Conservation (phyloP, 2,888 invertebrate genomes). For the Blomia tropicalis region DNA sequence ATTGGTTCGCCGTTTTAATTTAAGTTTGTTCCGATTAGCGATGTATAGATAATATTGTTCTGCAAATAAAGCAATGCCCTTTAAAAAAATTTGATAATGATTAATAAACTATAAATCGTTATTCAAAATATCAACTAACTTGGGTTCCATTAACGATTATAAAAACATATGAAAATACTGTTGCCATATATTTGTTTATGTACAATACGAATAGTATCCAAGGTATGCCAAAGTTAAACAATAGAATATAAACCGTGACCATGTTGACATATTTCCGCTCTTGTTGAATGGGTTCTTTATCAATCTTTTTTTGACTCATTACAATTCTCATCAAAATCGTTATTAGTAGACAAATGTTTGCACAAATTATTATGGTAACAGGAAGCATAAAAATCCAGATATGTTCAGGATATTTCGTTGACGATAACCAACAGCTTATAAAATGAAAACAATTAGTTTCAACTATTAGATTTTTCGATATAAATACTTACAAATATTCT, state of each 20-base stretch:
- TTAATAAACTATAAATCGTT: not conserved
- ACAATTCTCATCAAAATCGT: not conserved
- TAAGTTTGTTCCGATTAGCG: too few relatives aligned
- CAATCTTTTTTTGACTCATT: not conserved
- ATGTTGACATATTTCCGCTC: not conserved
- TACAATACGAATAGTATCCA: not conserved
- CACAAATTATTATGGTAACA: not conserved
- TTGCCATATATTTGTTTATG: slow-evolving; percentile 1
- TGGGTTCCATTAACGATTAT: slow-evolving; percentile 5
- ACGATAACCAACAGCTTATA: slow-evolving; percentile 1
- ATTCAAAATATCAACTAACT: not conserved
- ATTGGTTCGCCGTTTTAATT: too few relatives aligned
- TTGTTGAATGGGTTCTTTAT: not conserved
- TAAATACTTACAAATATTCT: slow-evolving; percentile 3
- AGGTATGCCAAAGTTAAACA: slow-evolving; percentile 7
- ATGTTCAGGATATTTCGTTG: not conserved
- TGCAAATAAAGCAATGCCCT: slow-evolving; percentile 6
- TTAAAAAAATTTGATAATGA: not conserved
- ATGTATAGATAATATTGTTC: slow-evolving; percentile 1
- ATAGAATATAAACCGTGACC: not conserved
- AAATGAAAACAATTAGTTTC: not conserved
- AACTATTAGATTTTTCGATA: not conserved
- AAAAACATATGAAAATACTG: not conserved
- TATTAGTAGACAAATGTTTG: not conserved
- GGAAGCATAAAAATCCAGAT: slow-evolving; percentile 1